Base-by-base conservation (phyloP, 1,140 invertebrate species). In the Eciton burchellii region DNA sequence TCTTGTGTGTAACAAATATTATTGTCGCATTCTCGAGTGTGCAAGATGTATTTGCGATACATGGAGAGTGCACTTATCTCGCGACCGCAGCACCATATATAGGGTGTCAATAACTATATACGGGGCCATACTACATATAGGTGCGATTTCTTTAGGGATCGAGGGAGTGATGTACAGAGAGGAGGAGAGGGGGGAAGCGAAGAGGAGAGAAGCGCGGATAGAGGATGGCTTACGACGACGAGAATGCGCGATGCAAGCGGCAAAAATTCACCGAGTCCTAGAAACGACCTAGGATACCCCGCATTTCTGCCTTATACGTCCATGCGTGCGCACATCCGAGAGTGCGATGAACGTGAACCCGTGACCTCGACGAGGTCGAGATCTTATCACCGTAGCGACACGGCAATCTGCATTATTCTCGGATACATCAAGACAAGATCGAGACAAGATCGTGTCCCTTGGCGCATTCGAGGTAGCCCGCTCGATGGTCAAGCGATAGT, bases 231-330 rank as follows among this genome's bases (percentile, higher is more conserved):
- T 14, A 60, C 35, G 19, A 71, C 57, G 83, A 82, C 68, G 70
- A 21, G 85, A 87, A 87, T 87, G 84, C 62, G 9, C 71, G 52
- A 83, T 71, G 54, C 35, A 83, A 19, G 45, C 47, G 79, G 19
- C 81, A 87, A 87, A 87, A 87, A 86, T 87, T 26, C 29, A 45
- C 35, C 81, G 68, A 83, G 76, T 87, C 66, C 73, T 87, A 87
- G 85, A 66, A 87, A 86, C 73, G 66, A 86, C 76, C 65, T 66
- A 19, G 52, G 62, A 60, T 65, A 56, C 35, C 43, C 72, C 79
- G 77, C 71, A 83, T 86, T 73, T 57, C 66, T 79, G 8, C 85
- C 85, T 62, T 87, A 87, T 86, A 87, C 11, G 72, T 29, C 35
- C 35, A 6, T 35, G 26, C 41, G 24, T 11, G 35, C 4, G 45